A percentile compares a stretch with the other conserved stretches of the same genome.
Evolutionary conservation across 2,888 invertebrate genomes (phyloP).

Genomic region (Himalopsyche tibetana): DNA sequence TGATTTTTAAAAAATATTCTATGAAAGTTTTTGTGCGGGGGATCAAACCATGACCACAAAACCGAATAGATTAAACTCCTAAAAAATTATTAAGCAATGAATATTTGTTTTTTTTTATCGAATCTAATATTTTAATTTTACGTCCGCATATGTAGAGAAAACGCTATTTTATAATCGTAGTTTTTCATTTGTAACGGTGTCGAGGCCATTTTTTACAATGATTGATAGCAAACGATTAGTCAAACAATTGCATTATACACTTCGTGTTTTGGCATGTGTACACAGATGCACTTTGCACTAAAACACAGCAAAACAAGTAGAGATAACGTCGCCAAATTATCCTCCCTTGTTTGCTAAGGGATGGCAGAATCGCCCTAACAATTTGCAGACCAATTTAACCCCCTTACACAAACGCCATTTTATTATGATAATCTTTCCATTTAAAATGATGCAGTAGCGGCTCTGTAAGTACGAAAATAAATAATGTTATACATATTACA

Average conservation of each 20-base stretch:
- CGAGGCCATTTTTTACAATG: constrained; percentile 32
- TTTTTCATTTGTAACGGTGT: neutral
- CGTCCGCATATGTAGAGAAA: too few relatives aligned
- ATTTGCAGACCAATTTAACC: constrained; percentile 51
- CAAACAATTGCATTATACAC: neutral
- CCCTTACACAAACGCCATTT: constrained; percentile 54
- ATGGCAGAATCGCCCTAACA: constrained; percentile 51
- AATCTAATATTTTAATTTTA: neutral
- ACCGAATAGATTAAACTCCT: too few relatives aligned
- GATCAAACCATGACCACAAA: too few relatives aligned
- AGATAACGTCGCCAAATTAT: constrained; percentile 3
- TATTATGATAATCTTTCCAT: constrained; percentile 64
- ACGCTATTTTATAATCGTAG: neutral
- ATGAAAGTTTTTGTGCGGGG: too few relatives aligned
- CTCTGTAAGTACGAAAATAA: neutral
- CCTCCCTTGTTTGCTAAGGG: constrained; percentile 55
- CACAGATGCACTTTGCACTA: constrained; percentile 1
- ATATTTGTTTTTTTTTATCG: too few relatives aligned
- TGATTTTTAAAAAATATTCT: too few relatives aligned
- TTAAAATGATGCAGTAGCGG: constrained; percentile 54
- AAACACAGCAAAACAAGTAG: neutral
- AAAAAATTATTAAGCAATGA: too few relatives aligned
- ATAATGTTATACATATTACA: too few relatives aligned
- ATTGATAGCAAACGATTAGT: constrained; percentile 38
- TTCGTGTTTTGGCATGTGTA: constrained; percentile 15